Conservation (phyloP, 2,113 vertebrate genomes). For the Melanostigma gelatinosum region DNA sequence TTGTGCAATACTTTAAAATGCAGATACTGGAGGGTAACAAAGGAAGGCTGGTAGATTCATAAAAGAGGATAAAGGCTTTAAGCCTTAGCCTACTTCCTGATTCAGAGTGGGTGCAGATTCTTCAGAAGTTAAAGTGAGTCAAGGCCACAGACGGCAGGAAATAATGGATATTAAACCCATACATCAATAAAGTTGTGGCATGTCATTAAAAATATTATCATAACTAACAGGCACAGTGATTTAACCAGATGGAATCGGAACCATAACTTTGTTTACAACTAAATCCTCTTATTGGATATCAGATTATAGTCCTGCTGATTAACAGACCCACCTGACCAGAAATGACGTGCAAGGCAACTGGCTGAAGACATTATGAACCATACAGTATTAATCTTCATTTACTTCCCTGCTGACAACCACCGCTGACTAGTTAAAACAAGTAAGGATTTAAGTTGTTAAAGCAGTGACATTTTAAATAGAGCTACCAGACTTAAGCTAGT, state of each 20-base stretch:
- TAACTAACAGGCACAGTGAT: neutral
- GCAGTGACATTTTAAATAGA: conserved; percentile 43
- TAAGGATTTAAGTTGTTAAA: conserved; percentile 38
- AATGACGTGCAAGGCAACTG: neutral
- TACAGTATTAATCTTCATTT: conserved; percentile 18
- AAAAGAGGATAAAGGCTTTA: conserved; percentile 67
- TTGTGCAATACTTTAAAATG: conserved; percentile 5
- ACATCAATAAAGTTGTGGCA: neutral
- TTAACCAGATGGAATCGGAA: neutral
- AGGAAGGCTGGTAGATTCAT: conserved; percentile 32
- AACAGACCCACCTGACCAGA: conserved; percentile 19
- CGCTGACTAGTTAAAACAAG: conserved; percentile 31
- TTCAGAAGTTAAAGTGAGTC: neutral
- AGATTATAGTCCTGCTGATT: conserved; percentile 58
- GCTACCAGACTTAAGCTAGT: conserved; percentile 26
- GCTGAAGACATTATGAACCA: neutral
- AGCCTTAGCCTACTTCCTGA: conserved; percentile 53
- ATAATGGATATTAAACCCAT: neutral
- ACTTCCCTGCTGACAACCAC: neutral
- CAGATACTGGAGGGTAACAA: conserved; percentile 28
- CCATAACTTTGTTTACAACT: conserved; percentile 15
- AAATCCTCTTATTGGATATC: conserved; percentile 60
- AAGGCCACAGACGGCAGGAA: neutral
- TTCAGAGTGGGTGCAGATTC: conserved; percentile 11
- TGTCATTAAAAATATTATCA: neutral